Evolutionary conservation across 2,113 vertebrate genomes (phyloP).

Genomic region (Cnemophilus loriae): DNA sequence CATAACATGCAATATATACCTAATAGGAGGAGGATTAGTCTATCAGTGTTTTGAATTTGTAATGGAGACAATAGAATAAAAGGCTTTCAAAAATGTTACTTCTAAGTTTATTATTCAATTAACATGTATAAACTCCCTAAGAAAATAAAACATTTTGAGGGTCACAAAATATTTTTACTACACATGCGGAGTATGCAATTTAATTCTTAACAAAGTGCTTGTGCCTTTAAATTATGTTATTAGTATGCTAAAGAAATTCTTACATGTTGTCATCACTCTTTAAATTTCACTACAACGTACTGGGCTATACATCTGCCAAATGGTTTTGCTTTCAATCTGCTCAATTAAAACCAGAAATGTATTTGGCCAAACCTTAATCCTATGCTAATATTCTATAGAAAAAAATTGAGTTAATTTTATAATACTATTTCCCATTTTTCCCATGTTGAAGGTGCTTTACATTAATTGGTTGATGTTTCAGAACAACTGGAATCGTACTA

Average conservation of each 20-base stretch:
- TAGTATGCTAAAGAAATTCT: neutral
- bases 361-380: constrained; percentile 5
- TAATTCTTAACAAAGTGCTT: neutral
- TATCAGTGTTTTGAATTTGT: neutral
- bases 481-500: neutral
- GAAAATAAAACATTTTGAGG: constrained; percentile 26
- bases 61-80: neutral
- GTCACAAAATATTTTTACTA: neutral
- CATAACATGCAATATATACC: neutral
- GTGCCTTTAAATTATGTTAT: constrained; percentile 17
- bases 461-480: neutral
- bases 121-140: neutral
- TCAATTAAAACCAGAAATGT: constrained; percentile 12
- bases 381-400: neutral
- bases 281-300: constrained; percentile 11
- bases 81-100: neutral
- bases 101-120: constrained; percentile 32
- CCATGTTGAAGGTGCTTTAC: neutral
- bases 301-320: neutral
- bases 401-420: neutral
- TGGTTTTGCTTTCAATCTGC: constrained; percentile 15
- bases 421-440: neutral
- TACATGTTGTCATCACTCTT: constrained; percentile 1
- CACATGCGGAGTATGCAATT: neutral
- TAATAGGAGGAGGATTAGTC: neutral